These are phyloP conservation scores for Salminus brasiliensis DNA, from an alignment of 2,113 vertebrate genomes.

Conservation along the genomic window DNA sequence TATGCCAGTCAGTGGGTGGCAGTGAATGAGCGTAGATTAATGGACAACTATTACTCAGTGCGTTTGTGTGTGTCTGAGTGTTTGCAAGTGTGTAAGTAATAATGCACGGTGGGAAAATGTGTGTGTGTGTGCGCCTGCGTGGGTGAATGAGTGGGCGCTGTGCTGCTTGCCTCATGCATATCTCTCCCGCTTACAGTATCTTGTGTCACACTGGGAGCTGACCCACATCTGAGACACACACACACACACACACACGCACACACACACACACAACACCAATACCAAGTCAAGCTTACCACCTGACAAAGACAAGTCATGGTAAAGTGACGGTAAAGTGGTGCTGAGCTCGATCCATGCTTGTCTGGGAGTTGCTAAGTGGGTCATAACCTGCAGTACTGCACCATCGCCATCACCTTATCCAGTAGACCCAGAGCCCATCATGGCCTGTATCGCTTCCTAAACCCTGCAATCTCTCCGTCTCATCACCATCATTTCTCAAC, in stretches of 20 bases:
- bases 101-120: too few relatives aligned
- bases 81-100: too few relatives aligned
- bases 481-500: neutral
- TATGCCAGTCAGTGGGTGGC: neutral
- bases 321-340: neutral
- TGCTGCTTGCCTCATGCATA: neutral
- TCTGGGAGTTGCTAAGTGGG: neutral
- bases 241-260: neutral
- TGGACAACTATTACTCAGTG: neutral
- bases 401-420: neutral
- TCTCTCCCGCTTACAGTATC: constrained; percentile 13
- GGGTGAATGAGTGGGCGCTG: constrained; percentile 16
- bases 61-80: neutral
- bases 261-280: neutral
- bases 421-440: neutral
- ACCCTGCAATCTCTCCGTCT: neutral
- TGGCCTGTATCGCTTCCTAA: neutral
- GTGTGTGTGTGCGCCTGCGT: neutral
- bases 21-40: neutral
- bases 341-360: neutral
- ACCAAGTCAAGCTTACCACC: neutral
- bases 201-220: constrained; percentile 9
- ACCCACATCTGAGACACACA: constrained; percentile 7
- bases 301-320: neutral
- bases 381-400: neutral